Conservation (phyloP, 2,888 invertebrate genomes). For the Spodoptera littoralis region DNA sequence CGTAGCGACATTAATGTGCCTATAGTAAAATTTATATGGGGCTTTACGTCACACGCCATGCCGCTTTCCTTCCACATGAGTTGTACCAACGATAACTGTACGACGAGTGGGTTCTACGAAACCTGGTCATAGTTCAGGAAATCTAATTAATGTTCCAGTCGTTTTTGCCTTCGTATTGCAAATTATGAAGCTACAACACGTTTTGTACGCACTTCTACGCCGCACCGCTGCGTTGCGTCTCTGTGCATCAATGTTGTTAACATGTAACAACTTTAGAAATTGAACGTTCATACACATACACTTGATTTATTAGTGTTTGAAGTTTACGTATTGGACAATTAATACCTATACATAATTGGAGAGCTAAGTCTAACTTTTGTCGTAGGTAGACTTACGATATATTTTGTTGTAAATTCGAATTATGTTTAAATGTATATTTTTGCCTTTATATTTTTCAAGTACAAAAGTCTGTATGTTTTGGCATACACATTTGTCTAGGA, state of each 20-base stretch:
- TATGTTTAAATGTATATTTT: no score
- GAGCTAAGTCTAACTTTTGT: no score
- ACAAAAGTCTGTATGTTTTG: no score
- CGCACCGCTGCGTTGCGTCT: neutral
- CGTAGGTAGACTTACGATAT: no score
- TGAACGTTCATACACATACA: neutral
- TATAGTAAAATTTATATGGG: slow-evolving; percentile 88
- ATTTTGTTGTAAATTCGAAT: no score
- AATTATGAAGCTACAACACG: slow-evolving; percentile 44
- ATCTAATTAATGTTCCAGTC: slow-evolving; percentile 62
- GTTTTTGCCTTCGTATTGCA: slow-evolving; percentile 45
- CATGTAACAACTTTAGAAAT: slow-evolving; percentile 6
- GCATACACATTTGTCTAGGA: neutral
- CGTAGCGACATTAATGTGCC: slow-evolving; percentile 88
- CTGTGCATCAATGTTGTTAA: slow-evolving; percentile 16
- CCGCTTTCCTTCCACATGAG: slow-evolving; percentile 80
- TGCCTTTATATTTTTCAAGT: no score
- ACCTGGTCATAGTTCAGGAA: slow-evolving; percentile 71
- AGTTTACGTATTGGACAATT: no score
- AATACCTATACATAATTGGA: no score
- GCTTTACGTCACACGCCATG: slow-evolving; percentile 82
- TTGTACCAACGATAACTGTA: slow-evolving; percentile 75
- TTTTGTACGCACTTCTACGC: slow-evolving; percentile 22
- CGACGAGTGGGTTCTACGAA: slow-evolving; percentile 59
- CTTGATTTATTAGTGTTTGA: no score